Percentiles rank a stretch among this genome's conserved stretches.
These are phyloP conservation scores for Alauda arvensis DNA, from an alignment of 2,797 vertebrate species.

Conservation along the genomic window DNA sequence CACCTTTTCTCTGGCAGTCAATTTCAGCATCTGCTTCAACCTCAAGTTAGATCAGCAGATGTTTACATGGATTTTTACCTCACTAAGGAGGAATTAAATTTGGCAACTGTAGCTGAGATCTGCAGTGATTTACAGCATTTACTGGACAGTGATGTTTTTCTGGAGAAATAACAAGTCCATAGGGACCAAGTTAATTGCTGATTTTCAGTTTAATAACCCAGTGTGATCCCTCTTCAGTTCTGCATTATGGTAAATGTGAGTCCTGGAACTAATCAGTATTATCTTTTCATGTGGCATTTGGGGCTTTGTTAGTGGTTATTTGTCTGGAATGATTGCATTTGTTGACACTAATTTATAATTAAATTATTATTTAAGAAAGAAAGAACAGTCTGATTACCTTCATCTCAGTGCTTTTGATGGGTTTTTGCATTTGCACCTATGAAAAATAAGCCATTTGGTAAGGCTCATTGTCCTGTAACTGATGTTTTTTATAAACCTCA, in stretches of 20 bases:
- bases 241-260: background rate
- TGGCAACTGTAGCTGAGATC: constrained; percentile 1
- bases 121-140: background rate
- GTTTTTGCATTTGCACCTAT: background rate
- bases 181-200: constrained; percentile 23
- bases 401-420: background rate
- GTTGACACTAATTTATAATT: constrained; percentile 14
- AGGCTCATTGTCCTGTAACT: background rate
- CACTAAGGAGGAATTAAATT: constrained; percentile 3
- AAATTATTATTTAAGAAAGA: constrained; percentile 2
- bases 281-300: constrained; percentile 20
- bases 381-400: background rate
- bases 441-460: background rate
- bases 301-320: constrained; percentile 11
- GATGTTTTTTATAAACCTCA: background rate
- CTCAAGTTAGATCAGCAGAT: constrained; percentile 18
- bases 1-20: background rate
- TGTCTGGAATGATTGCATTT: constrained; percentile 30
- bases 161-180: constrained; percentile 2
- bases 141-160: constrained; percentile 6
- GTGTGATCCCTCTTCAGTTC: background rate
- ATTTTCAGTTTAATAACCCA: constrained; percentile 4
- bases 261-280: constrained; percentile 20
- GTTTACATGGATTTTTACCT: constrained; percentile 2
- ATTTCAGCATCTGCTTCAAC: background rate